These are phyloP conservation scores for Xiphophorus maculatus DNA, from an alignment of 2,113 vertebrate genomes.

Conservation along the genomic window DNA sequence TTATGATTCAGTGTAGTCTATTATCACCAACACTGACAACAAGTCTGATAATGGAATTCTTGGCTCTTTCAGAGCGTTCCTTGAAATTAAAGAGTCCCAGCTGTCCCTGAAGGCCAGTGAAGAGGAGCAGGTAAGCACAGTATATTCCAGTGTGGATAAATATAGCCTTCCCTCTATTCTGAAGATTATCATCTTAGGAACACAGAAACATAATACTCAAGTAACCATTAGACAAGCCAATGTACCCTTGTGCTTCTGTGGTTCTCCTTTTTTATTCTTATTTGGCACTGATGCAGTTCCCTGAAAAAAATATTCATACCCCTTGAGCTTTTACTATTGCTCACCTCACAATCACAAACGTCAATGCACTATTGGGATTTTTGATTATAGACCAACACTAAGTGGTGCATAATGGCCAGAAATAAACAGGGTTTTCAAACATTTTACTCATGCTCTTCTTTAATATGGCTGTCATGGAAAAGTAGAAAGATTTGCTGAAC, in stretches of 20 bases:
- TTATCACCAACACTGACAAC: not conserved
- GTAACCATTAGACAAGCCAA: too few species aligned
- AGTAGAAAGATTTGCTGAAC: not conserved
- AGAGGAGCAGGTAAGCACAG: conserved; percentile 54
- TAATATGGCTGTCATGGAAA: not conserved
- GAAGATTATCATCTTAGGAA: not conserved
- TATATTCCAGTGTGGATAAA: conserved; percentile 38
- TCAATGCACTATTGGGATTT: not conserved
- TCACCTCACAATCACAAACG: not conserved
- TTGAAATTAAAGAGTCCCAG: conserved; percentile 41
- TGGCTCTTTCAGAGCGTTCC: conserved; percentile 62
- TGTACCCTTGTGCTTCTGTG: not conserved
- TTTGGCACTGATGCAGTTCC: not conserved
- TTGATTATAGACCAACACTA: not conserved
- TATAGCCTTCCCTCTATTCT: not conserved
- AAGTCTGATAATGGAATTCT: not conserved
- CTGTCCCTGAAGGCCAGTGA: conserved; percentile 28
- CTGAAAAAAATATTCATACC: not conserved
- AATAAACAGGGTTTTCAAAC: not conserved
- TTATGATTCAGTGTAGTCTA: not conserved
- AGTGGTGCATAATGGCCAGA: not conserved
- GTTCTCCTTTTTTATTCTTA: too few species aligned
- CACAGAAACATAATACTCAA: too few species aligned
- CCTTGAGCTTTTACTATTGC: not conserved
- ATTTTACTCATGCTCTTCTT: not conserved